Conservation (phyloP, 2,797 vertebrate genomes). For the Stomatorhinus walkeri region DNA sequence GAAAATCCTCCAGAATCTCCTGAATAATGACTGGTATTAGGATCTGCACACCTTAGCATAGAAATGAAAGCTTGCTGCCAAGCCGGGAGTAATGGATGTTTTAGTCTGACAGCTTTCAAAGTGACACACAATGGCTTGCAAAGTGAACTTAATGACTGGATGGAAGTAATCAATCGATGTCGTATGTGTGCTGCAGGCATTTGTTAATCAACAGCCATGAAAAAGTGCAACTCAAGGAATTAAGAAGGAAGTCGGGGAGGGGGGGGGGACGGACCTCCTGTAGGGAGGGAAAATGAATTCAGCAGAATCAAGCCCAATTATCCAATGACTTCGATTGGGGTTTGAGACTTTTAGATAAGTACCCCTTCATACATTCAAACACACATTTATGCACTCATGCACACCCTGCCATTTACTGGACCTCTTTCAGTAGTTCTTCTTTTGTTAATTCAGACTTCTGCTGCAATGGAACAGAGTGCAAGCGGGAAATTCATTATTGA, state of each 20-base stretch:
- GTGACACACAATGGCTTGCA: not conserved
- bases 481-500: not conserved
- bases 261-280: not conserved
- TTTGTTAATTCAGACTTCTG: not conserved
- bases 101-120: not conserved
- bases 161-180: not conserved
- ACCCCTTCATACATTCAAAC: not conserved
- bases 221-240: not conserved
- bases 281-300: not conserved
- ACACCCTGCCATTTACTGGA: not conserved
- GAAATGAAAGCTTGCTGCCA: not conserved
- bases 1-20: not conserved
- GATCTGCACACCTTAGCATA: not conserved
- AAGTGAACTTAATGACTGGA: not conserved
- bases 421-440: not conserved
- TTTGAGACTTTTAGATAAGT: constrained; percentile 2
- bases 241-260: not conserved
- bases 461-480: not conserved
- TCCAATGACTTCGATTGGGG: not conserved
- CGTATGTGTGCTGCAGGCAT: not conserved
- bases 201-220: not conserved
- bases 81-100: not conserved
- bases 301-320: not conserved
- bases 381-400: not conserved
- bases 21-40: not conserved